phyloP scores from a whole-genome alignment of 2,797 vertebrate species.

The Darevskia mixta region DNA sequence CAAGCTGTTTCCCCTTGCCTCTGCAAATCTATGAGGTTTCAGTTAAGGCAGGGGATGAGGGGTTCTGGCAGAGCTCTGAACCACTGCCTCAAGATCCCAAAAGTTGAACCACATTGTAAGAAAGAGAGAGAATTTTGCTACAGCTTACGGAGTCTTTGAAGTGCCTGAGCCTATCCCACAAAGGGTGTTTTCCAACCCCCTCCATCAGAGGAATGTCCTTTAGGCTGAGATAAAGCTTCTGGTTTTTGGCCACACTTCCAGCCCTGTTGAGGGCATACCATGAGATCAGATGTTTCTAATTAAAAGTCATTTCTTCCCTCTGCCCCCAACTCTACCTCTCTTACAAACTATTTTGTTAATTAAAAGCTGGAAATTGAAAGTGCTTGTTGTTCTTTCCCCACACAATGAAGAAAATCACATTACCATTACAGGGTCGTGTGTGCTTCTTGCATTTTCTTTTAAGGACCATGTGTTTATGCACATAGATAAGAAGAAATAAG shows the following conservation, averaged over 20 bases:
- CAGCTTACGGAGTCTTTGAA: conserved; percentile 86
- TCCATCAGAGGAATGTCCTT: conserved; percentile 86
- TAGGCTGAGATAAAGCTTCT: conserved; percentile 76
- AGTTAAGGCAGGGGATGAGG: neutral
- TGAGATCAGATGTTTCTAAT: conserved; percentile 76
- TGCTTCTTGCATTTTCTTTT: conserved; percentile 4
- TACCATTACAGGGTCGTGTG: conserved; percentile 47
- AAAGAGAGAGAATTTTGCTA: conserved; percentile 86
- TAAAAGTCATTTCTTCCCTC: conserved; percentile 67
- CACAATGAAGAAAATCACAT: conserved; percentile 77
- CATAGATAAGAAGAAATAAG: conserved; percentile 45
- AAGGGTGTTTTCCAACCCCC: conserved; percentile 61
- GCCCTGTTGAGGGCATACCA: conserved; percentile 49
- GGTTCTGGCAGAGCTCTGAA: conserved; percentile 81
- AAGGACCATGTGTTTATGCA: conserved; percentile 49
- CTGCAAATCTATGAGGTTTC: neutral
- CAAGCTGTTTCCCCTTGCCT: neutral
- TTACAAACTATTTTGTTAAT: conserved; percentile 74
- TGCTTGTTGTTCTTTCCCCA: conserved; percentile 61
- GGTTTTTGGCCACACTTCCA: conserved; percentile 69
- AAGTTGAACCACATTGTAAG: conserved; percentile 81
- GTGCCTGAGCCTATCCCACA: conserved; percentile 71
- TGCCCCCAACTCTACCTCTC: conserved; percentile 7
- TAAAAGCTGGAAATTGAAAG: conserved; percentile 75
- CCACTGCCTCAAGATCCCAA: conserved; percentile 86